phyloP scores from a whole-genome alignment of 2,888 invertebrate species.

The Mechanitis mazaeus region DNA sequence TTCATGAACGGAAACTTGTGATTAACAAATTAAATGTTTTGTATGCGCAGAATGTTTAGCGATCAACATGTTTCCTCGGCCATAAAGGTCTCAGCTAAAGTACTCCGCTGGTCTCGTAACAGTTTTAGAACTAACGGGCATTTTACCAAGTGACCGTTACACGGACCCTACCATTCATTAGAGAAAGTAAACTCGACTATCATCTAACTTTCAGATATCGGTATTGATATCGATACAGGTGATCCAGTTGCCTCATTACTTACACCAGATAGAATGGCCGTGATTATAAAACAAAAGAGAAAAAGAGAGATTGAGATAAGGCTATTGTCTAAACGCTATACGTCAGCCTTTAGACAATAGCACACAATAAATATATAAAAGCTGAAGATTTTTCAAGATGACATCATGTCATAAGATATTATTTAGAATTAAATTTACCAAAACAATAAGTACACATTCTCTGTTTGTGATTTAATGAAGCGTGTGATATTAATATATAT shows the following conservation, averaged over 20 bases:
- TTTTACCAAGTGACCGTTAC: constrained; percentile 4
- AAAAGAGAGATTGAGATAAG: constrained; percentile 8
- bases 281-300: constrained; percentile 14
- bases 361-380: not conserved
- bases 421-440: too few relatives aligned
- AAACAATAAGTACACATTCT: too few relatives aligned
- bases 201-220: constrained; percentile 12
- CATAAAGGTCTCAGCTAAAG: not conserved
- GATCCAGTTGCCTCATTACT: constrained; percentile 8
- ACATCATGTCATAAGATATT: too few relatives aligned
- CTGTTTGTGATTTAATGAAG: too few relatives aligned
- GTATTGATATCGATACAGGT: constrained; percentile 8
- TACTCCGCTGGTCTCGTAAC: constrained; percentile 2
- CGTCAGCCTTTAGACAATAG: not conserved
- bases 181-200: constrained; percentile 16
- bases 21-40: too few relatives aligned
- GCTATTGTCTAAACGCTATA: not conserved
- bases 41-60: too few relatives aligned
- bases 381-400: not conserved
- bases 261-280: constrained; percentile 12
- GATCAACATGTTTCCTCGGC: constrained; percentile 1
- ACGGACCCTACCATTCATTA: constrained; percentile 14
- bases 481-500: too few relatives aligned
- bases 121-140: constrained; percentile 10
- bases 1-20: too few relatives aligned